Evolutionary conservation across 2,888 invertebrate species (phyloP).

Genomic region (Amphipyra berbera): DNA sequence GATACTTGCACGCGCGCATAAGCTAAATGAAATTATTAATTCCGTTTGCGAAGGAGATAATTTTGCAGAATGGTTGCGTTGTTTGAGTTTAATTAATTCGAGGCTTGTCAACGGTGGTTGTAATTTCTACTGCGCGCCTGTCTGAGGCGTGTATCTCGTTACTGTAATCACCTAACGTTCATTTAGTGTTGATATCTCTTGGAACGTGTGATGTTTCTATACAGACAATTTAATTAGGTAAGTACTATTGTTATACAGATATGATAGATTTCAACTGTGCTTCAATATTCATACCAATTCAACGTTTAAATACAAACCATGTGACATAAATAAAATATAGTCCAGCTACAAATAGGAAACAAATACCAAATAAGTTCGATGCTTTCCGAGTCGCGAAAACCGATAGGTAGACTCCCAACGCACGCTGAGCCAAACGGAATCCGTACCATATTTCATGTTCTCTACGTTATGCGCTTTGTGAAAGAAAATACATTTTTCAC

Average conservation of each 20-base stretch:
- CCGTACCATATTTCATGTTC: conserved; percentile 88
- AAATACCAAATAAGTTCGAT: conserved; percentile 83
- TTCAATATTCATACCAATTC: conserved; percentile 9
- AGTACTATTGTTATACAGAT: conserved; percentile 15
- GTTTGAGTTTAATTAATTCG: conserved; percentile 89
- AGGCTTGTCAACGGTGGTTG: conserved; percentile 86
- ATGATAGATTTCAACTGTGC: neutral
- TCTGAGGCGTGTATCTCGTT: conserved; percentile 81
- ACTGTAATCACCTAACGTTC: conserved; percentile 79
- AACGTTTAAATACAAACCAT: conserved; percentile 25
- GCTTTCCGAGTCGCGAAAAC: conserved; percentile 82
- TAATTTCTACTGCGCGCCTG: conserved; percentile 82
- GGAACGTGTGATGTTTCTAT: conserved; percentile 42
- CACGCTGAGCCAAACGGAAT: conserved; percentile 86
- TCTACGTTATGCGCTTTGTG: conserved; percentile 87
- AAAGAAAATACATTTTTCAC: conserved; percentile 89
- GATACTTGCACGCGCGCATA: conserved; percentile 69
- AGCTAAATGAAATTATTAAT: conserved; percentile 83
- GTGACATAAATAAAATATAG: conserved; percentile 66
- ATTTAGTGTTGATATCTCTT: conserved; percentile 68
- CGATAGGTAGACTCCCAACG: conserved; percentile 82
- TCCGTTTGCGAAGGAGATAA: conserved; percentile 84
- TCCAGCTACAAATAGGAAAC: conserved; percentile 73
- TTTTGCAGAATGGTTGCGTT: conserved; percentile 84
- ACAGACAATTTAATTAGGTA: conserved; percentile 49